Evolutionary conservation across 1,140 invertebrate species (phyloP).

Genomic region (Aphelinus certus): DNA sequence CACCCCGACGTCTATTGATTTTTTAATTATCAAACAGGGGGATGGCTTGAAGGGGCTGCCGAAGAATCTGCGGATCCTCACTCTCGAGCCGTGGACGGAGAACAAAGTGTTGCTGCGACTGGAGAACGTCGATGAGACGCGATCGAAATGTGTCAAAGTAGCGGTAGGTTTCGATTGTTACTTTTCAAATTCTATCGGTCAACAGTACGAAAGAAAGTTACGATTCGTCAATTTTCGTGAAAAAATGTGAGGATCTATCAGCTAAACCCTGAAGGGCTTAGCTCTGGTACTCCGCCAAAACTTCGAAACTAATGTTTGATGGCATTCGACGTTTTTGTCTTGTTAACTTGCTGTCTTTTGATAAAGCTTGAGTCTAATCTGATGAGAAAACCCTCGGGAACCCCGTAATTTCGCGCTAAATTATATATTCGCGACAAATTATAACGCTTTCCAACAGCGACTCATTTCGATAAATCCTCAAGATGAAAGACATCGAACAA

Average conservation of each 20-base stretch:
- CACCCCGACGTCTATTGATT: background rate
- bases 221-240: background rate
- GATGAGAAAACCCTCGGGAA: no score
- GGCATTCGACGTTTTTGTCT: no score
- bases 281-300: background rate
- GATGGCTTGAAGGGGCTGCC: background rate
- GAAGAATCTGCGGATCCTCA: background rate
- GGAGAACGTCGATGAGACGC: background rate
- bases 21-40: background rate
- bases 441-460: no score
- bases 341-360: no score
- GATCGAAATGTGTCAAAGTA: background rate
- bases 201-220: no score
- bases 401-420: no score
- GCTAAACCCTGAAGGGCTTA: background rate
- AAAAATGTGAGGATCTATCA: background rate
- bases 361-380: no score
- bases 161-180: background rate
- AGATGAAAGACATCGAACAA: no score
- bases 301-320: background rate
- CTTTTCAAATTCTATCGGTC: background rate
- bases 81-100: conserved; percentile 8
- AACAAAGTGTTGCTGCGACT: background rate
- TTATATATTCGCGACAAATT: no score
- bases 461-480: no score